Percentiles rank a stretch among this genome's conserved stretches.
Conservation (phyloP, 2,888 invertebrate genomes). For the Scaptomyza tumidula region DNA sequence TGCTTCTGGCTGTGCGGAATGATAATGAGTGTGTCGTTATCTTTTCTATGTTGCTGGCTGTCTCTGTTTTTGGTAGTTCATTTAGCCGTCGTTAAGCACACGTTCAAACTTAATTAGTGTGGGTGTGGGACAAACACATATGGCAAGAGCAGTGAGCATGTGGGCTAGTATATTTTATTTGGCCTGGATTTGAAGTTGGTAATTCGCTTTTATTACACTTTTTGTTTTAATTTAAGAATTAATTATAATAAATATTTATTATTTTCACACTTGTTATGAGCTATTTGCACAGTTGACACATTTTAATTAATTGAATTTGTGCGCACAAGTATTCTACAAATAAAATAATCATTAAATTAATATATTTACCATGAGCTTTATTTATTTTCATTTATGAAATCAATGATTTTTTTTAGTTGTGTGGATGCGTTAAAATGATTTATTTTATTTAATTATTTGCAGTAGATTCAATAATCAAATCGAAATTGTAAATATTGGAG, state of each 20-base stretch:
- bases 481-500: slow-evolving; percentile 6
- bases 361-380: slow-evolving; percentile 24
- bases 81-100: slow-evolving; percentile 75
- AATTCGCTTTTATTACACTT: slow-evolving; percentile 1
- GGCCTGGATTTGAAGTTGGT: slow-evolving; percentile 16
- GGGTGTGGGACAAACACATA: slow-evolving; percentile 7
- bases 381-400: slow-evolving; percentile 19
- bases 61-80: slow-evolving; percentile 76
- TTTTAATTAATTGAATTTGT: slow-evolving; percentile 47
- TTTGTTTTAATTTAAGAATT: slow-evolving; percentile 15
- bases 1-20: slow-evolving; percentile 38
- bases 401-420: background rate
- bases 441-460: slow-evolving; percentile 22
- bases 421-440: background rate
- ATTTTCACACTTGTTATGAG: slow-evolving; percentile 27
- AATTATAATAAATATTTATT: background rate
- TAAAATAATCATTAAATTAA: slow-evolving; percentile 35
- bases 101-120: slow-evolving; percentile 70
- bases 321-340: slow-evolving; percentile 26
- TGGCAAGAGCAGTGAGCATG: slow-evolving; percentile 13
- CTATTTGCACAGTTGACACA: slow-evolving; percentile 32
- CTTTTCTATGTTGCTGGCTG: slow-evolving; percentile 57
- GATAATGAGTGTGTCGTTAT: slow-evolving; percentile 71
- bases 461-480: slow-evolving; percentile 22
- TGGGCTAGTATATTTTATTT: slow-evolving; percentile 7